phyloP scores from a whole-genome alignment of 2,797 vertebrate genomes.

The Fratercula arctica region DNA sequence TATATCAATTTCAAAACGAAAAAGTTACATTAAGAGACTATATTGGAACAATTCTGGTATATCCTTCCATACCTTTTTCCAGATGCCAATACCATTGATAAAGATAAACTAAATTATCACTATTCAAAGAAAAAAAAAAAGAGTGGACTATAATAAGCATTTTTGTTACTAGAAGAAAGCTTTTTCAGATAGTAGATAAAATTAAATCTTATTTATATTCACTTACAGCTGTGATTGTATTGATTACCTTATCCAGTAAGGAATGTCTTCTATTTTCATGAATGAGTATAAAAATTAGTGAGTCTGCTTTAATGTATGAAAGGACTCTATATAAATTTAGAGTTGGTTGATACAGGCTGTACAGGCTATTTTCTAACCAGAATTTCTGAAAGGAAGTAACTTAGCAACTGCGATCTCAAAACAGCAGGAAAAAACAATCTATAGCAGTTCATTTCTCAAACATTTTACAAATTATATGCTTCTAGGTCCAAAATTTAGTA shows the following conservation, averaged over 20 bases:
- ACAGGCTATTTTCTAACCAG: not conserved
- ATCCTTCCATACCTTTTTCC: not conserved
- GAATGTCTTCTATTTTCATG: not conserved
- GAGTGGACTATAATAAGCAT: not conserved
- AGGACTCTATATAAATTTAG: not conserved
- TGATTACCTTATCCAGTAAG: not conserved
- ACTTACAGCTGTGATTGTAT: not conserved
- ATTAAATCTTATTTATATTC: not conserved
- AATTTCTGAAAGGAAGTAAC: constrained; percentile 20
- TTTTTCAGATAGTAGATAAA: not conserved
- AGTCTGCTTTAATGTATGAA: not conserved
- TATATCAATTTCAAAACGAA: not conserved
- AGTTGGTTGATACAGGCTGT: not conserved
- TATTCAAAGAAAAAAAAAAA: not conserved
- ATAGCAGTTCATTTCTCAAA: not conserved
- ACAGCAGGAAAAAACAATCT: not conserved
- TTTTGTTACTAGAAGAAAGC: not conserved
- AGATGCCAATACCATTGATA: not conserved
- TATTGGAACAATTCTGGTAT: not conserved
- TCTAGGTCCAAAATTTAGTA: not conserved
- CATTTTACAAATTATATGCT: not conserved
- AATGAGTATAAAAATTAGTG: not conserved
- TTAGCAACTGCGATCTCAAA: not conserved
- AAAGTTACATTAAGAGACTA: not conserved
- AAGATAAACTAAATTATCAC: not conserved